phyloP scores from a whole-genome alignment of 2,113 vertebrate species.

The Sciurus niger region DNA sequence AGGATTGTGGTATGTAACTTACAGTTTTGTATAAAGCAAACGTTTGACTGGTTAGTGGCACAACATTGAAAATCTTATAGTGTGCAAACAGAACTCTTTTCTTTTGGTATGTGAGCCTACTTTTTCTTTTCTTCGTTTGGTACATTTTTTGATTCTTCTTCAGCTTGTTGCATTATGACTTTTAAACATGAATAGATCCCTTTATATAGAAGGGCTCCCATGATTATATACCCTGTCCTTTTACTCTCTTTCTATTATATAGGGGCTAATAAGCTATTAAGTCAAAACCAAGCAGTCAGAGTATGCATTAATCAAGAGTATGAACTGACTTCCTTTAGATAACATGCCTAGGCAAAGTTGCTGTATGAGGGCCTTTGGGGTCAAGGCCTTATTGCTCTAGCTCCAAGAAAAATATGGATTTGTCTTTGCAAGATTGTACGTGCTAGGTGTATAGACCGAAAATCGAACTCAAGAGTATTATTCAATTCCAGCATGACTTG shows the following conservation, averaged over 20 bases:
- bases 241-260: not conserved
- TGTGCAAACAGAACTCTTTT: not conserved
- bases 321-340: not conserved
- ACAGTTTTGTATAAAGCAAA: constrained; percentile 30
- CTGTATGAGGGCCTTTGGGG: not conserved
- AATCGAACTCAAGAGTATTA: not conserved
- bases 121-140: not conserved
- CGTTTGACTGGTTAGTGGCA: not conserved
- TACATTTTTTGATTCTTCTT: not conserved
- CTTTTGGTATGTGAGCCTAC: not conserved
- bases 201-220: not conserved
- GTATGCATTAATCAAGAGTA: not conserved
- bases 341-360: not conserved
- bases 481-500: not conserved
- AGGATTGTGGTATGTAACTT: not conserved
- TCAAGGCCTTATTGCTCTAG: not conserved
- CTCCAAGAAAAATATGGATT: not conserved
- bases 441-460: not conserved
- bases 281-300: not conserved
- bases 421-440: not conserved
- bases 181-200: not conserved
- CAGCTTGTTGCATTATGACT: not conserved
- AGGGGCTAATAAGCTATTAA: not conserved
- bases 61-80: not conserved
- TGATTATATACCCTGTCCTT: not conserved